Base-by-base conservation (phyloP, 2,113 vertebrate genomes). In the Mesitornis unicolor region DNA sequence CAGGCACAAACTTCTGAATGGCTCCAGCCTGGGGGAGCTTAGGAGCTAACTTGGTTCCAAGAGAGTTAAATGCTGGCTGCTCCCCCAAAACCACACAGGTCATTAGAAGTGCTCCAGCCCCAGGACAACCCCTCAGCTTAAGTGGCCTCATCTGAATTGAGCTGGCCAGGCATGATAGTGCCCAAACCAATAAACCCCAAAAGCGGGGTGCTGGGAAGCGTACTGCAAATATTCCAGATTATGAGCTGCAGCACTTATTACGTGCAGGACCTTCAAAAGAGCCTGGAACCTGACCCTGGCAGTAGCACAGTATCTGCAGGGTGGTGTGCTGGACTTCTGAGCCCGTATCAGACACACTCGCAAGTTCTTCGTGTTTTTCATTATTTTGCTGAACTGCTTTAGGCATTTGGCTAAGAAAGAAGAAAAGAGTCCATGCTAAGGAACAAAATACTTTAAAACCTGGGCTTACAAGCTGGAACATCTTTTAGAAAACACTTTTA, bases 121-220 rank as follows among this genome's bases (percentile, higher is more conserved):
- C 4, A 11, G 70, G 45, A 53, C 19, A 28, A 11, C 8, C 16
- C 3, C 40, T 4, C 35, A 9, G 24, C 61, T 10, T 4, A 26
- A 43, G 47, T 2, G 22, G 16, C 40, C 31, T 25, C 71, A 14
- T 4, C n/a, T 14, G 53, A 38, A 29, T 5, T 2, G 29, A 21
- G 64, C 35, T 38, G 29, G 35, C 53, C 67, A 17, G 21, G 7
- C 38, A 31, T 0, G 2, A 29, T 1, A 51, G 43, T 1, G 2
- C 45, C 53, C 35, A 14, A 40, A 40, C 0, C 5, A 22, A 35
- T 6, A 31, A 35, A 5, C 28, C 60, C 26, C 40, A 4, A 4
- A n/a, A n/a, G 2, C 1, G 16, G 42, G 2, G 42, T 4, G 7
- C 40, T 7, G 60, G n/a, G 45, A 35, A 1, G 24, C 0, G 6